These are phyloP conservation scores for Caenorhabditis panamensis DNA, from an alignment of 2,888 invertebrate genomes.

Conservation along the genomic window DNA sequence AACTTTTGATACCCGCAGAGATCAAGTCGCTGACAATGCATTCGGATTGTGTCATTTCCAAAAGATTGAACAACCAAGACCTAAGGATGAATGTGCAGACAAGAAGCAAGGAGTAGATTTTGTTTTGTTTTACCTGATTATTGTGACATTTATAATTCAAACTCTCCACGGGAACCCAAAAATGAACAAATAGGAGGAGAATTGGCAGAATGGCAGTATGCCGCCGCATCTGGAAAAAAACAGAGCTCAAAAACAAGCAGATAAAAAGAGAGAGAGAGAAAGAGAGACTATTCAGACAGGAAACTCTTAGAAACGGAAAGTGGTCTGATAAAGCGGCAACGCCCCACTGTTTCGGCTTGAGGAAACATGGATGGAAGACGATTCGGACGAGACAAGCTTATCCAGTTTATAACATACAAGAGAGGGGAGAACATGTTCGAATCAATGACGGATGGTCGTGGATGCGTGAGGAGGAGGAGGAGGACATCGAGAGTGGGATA, in stretches of 20 bases:
- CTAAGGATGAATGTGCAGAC: conserved; percentile 38
- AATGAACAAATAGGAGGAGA: conserved; percentile 52
- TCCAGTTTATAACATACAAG: conserved; percentile 63
- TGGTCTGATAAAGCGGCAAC: conserved; percentile 25
- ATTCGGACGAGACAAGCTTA: conserved; percentile 56
- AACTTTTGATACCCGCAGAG: conserved; percentile 78
- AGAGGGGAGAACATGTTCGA: conserved; percentile 51
- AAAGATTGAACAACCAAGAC: conserved; percentile 79
- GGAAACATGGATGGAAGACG: conserved; percentile 28
- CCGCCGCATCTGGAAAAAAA: conserved; percentile 67
- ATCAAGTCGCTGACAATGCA: conserved; percentile 80
- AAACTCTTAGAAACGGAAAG: neutral
- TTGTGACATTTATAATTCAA: conserved; percentile 70
- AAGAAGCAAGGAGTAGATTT: neutral
- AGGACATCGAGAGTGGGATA: conserved; percentile 4
- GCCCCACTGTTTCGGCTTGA: conserved; percentile 40
- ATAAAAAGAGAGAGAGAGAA: neutral
- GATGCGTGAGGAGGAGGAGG: neutral
- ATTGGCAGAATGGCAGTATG: conserved; percentile 48
- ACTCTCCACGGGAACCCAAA: conserved; percentile 34
- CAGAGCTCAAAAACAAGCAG: neutral
- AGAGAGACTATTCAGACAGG: neutral
- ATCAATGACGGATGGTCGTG: conserved; percentile 20
- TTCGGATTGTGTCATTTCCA: conserved; percentile 81
- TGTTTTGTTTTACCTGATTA: conserved; percentile 66